Percentiles rank a stretch among this genome's conserved stretches.
Evolutionary conservation across 2,888 invertebrate genomes (phyloP).

Genomic region (Drosophila mulleri): DNA sequence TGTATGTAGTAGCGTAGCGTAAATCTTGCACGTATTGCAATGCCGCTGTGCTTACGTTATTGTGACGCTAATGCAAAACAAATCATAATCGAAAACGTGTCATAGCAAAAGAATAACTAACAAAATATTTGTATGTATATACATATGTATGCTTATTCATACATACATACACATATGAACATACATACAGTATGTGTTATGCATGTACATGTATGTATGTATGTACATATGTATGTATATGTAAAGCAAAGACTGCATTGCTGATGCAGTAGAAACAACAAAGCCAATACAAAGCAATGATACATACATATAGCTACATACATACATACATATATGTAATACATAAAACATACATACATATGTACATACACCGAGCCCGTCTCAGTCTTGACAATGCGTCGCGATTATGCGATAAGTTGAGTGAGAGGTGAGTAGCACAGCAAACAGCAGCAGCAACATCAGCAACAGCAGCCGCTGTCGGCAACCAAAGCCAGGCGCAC

Average conservation of each 20-base stretch:
- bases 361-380: slow-evolving; percentile 16
- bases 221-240: not conserved
- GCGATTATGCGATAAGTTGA: slow-evolving; percentile 79
- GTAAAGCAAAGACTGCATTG: slow-evolving; percentile 49
- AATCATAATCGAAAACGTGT: slow-evolving; percentile 54
- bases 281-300: slow-evolving; percentile 35
- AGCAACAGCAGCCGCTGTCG: slow-evolving; percentile 25
- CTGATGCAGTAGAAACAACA: slow-evolving; percentile 19
- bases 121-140: too few species aligned
- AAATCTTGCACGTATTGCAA: slow-evolving; percentile 12
- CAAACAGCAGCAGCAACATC: slow-evolving; percentile 16
- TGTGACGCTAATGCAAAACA: slow-evolving; percentile 32
- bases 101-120: slow-evolving; percentile 44
- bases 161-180: not conserved
- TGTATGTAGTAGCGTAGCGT: not conserved
- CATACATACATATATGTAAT: not conserved
- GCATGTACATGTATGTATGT: not conserved
- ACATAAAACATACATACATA: slow-evolving; percentile 3
- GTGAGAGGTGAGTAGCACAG: slow-evolving; percentile 54
- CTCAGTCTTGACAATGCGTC: slow-evolving; percentile 72
- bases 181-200: too few species aligned
- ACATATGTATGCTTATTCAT: too few species aligned
- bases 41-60: slow-evolving; percentile 40
- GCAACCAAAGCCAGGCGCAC: slow-evolving; percentile 16
- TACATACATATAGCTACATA: slow-evolving; percentile 1